phyloP scores from a whole-genome alignment of 2,888 invertebrate species.

The Gymnosoma rotundatum region DNA sequence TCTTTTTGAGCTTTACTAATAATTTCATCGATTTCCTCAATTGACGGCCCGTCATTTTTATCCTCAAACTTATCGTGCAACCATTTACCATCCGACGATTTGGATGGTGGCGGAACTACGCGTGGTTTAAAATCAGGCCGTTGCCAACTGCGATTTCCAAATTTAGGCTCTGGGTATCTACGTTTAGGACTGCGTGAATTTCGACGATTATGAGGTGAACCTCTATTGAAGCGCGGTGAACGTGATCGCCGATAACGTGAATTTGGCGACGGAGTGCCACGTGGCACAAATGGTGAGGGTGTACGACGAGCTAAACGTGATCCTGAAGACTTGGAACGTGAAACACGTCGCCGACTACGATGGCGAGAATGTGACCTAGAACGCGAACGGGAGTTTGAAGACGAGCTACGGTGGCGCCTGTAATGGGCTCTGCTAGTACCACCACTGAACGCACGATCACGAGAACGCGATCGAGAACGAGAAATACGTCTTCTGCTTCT shows the following conservation, averaged over 20 bases:
- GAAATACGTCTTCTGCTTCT: constrained; percentile 50
- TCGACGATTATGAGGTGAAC: constrained; percentile 27
- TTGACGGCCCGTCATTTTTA: constrained; percentile 78
- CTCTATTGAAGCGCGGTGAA: constrained; percentile 69
- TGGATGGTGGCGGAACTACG: constrained; percentile 25
- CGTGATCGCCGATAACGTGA: constrained; percentile 80
- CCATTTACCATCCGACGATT: constrained; percentile 82
- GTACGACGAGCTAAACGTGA: constrained; percentile 78
- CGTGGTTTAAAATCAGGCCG: constrained; percentile 67
- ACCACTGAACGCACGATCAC: constrained; percentile 33
- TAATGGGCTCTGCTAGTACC: constrained; percentile 72
- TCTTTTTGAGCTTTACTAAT: constrained; percentile 84
- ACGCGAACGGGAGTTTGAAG: constrained; percentile 73
- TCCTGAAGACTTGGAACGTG: constrained; percentile 73
- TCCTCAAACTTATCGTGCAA: constrained; percentile 83
- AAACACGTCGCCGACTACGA: constrained; percentile 75
- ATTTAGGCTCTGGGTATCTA: constrained; percentile 41
- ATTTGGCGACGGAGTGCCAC: constrained; percentile 85
- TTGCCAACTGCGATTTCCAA: constrained; percentile 75
- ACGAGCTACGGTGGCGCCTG: constrained; percentile 74
- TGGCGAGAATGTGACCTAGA: constrained; percentile 38
- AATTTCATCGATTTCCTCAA: constrained; percentile 85
- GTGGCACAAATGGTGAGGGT: constrained; percentile 82
- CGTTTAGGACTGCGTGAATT: constrained; percentile 57
- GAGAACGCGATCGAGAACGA: constrained; percentile 73